Percentiles rank a stretch among this genome's conserved stretches.
These are phyloP conservation scores for Thera britannica DNA, from an alignment of 2,888 invertebrate species.

Conservation along the genomic window DNA sequence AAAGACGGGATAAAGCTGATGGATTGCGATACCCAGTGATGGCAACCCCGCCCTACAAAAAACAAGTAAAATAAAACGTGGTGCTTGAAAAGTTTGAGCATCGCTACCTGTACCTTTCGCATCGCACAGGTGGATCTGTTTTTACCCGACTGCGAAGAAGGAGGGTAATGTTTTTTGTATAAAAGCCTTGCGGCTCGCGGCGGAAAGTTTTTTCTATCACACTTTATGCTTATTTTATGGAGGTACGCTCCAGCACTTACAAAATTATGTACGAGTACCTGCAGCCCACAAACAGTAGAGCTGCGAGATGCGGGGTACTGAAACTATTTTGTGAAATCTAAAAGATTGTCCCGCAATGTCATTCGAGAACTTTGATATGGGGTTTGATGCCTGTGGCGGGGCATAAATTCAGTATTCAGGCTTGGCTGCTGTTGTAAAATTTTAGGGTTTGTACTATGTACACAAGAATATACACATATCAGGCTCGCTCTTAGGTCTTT, in stretches of 20 bases:
- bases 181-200: constrained; percentile 24
- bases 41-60: too few relatives aligned
- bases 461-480: too few relatives aligned
- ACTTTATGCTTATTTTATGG: constrained; percentile 51
- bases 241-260: constrained; percentile 41
- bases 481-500: too few relatives aligned
- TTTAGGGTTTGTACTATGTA: too few relatives aligned
- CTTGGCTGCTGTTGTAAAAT: too few relatives aligned
- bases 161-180: constrained; percentile 37
- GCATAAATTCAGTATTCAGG: too few relatives aligned
- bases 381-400: not conserved
- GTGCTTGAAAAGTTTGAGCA: constrained; percentile 38
- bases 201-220: constrained; percentile 47
- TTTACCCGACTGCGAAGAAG: constrained; percentile 5
- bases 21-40: too few relatives aligned
- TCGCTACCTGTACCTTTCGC: constrained; percentile 34
- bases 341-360: not conserved
- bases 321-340: not conserved
- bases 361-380: too few relatives aligned
- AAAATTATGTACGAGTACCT: constrained; percentile 33
- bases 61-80: not conserved
- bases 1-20: too few relatives aligned
- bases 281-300: constrained; percentile 5
- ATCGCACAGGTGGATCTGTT: constrained; percentile 40
- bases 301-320: not conserved